Percentiles rank a stretch among this genome's conserved stretches.
Evolutionary conservation across 2,888 invertebrate genomes (phyloP).

Genomic region (Papilio protenor): DNA sequence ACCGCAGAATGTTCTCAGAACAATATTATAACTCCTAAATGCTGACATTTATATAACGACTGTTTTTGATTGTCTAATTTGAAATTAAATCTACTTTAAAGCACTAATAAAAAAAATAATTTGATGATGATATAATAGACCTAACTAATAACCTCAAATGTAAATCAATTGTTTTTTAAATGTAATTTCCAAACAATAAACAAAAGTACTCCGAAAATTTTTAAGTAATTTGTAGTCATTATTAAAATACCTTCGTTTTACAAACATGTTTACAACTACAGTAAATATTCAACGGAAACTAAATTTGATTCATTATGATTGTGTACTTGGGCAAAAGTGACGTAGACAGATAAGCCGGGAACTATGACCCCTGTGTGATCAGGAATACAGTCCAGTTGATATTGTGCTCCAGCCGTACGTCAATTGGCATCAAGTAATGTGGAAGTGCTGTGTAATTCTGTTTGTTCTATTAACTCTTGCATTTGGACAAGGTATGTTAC

Average conservation of each 20-base stretch:
- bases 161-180: neutral
- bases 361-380: constrained; percentile 44
- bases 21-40: neutral
- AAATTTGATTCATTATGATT: constrained; percentile 21
- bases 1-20: constrained; percentile 4
- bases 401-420: constrained; percentile 25
- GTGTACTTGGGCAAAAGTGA: constrained; percentile 24
- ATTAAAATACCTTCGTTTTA: constrained; percentile 5
- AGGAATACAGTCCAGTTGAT: constrained; percentile 34
- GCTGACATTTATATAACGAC: neutral
- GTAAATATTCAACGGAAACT: neutral
- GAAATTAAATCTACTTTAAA: neutral
- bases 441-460: constrained; percentile 41
- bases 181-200: neutral
- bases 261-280: constrained; percentile 29
- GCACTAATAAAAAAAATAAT: neutral
- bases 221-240: constrained; percentile 5
- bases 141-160: neutral
- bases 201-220: neutral
- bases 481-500: constrained; percentile 44
- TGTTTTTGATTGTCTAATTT: neutral
- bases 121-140: neutral
- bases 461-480: constrained; percentile 37
- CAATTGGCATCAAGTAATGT: constrained; percentile 34
- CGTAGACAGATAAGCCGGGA: constrained; percentile 39